Evolutionary conservation across 2,888 invertebrate species (phyloP), one percentile per base, ranked within the genome.

Genomic region (Drosophila colorata): DNA sequence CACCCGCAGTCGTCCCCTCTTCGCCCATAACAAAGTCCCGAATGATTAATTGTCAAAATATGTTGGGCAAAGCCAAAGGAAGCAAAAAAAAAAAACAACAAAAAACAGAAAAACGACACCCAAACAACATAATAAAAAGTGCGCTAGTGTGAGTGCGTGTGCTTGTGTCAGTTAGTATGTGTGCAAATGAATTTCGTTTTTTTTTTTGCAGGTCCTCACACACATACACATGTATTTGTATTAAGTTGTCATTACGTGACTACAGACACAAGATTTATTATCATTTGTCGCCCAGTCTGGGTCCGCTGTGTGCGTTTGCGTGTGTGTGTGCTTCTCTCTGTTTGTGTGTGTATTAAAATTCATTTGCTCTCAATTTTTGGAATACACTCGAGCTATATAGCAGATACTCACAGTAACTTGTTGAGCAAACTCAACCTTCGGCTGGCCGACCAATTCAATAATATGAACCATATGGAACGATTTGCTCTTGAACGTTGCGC

Each of bases 381-480:
- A 16, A 40, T 40, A 33, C 47, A 57, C 51, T 51, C 33, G 31
- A 47, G 18, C 43, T 51, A 58, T 63, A 55, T 47, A 37, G 46
- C 25, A 53, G 67, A 87, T 95, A 95, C 95, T 95, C 94, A 95
- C 95, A 95, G 95, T 95, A 94, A 94, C 93, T 93, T 94, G 94
- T 93, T 94, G 94, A 93, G 95, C 94, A 93, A 95, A 95, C 93
- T 95, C 95, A 94, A 95, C 95, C 93, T 95, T 95, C 93, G 94
- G 95, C 94, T 95, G 95, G 94, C 95, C 95, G 93, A 95, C 95
- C 93, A 95, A 94, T 94, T 95, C 95, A 93, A 95, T 95, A 93
- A 95, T 95, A 93, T 95, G 95, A 94, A 95, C 95, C 95, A 95
- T 95, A 95, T 95, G 95, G 95, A 94, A 94, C 93, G 93, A 92